A percentile compares a stretch with the other conserved stretches of the same genome.
Conservation (phyloP, 2,888 invertebrate genomes). For the Nemotelus pantherinus region DNA sequence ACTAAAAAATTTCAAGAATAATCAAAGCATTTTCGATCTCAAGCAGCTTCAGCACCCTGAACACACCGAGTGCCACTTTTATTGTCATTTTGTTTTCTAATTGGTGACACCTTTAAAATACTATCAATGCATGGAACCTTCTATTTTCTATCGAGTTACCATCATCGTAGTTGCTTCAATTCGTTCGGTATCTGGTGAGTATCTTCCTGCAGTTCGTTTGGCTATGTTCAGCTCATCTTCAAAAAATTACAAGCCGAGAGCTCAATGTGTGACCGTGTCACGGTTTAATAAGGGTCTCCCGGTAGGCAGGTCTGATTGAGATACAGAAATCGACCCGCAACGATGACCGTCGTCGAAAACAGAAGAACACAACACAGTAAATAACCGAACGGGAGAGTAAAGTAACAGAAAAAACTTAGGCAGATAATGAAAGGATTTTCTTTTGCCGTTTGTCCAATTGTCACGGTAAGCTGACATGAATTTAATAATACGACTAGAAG, state of each 20-base stretch:
- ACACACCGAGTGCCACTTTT: conserved; percentile 11
- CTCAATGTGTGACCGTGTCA: conserved; percentile 38
- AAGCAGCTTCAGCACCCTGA: background rate
- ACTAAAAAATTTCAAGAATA: conserved; percentile 6
- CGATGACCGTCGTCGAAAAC: conserved; percentile 1
- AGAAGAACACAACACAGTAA: background rate
- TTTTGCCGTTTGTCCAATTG: conserved; percentile 29
- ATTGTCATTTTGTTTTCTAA: conserved; percentile 43
- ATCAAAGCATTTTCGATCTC: background rate
- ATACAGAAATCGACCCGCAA: background rate
- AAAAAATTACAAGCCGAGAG: conserved; percentile 29
- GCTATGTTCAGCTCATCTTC: too few species aligned
- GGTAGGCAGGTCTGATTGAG: background rate
- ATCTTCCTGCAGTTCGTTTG: too few species aligned
- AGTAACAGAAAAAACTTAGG: background rate
- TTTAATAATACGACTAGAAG: conserved; percentile 33
- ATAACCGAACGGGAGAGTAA: background rate
- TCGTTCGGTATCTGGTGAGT: too few species aligned
- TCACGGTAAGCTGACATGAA: conserved; percentile 38
- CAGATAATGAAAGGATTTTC: conserved; percentile 42
- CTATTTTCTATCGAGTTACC: too few species aligned
- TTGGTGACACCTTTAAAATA: conserved; percentile 39
- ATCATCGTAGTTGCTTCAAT: too few species aligned
- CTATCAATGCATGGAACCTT: too few species aligned
- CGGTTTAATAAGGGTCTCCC: conserved; percentile 38